Percentiles rank a stretch among this genome's conserved stretches.
These are phyloP conservation scores for Catharus bicknelli DNA, from an alignment of 2,113 vertebrate genomes.

Conservation along the genomic window DNA sequence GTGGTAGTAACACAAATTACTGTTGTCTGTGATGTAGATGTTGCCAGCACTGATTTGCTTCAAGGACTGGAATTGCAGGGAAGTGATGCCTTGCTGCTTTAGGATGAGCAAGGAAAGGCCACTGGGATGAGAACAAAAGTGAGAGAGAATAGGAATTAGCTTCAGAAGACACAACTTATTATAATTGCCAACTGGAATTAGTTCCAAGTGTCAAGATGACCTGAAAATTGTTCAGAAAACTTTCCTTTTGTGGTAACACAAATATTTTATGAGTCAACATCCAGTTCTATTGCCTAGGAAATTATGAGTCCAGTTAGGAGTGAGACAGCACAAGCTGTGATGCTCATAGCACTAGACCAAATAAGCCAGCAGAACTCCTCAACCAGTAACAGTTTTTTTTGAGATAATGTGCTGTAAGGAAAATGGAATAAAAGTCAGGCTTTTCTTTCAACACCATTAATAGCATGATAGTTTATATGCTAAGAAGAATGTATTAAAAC, in stretches of 20 bases:
- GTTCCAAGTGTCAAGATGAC: not conserved
- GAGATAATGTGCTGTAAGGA: not conserved
- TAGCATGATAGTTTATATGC: not conserved
- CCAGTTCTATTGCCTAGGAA: not conserved
- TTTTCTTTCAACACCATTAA: not conserved
- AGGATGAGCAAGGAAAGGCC: slow-evolving; percentile 96
- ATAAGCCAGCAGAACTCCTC: not conserved
- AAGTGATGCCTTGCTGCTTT: slow-evolving; percentile 93
- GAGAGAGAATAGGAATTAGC: not conserved
- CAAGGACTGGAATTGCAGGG: slow-evolving; percentile 92
- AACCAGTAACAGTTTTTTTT: not conserved
- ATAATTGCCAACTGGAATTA: not conserved
- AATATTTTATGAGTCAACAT: not conserved
- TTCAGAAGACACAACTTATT: not conserved
- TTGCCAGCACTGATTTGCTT: slow-evolving; percentile 96
- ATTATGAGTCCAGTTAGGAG: not conserved
- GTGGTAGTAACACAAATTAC: slow-evolving; percentile 92
- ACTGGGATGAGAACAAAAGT: slow-evolving; percentile 64
- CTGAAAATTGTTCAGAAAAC: not conserved
- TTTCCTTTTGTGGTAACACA: not conserved
- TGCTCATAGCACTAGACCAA: not conserved
- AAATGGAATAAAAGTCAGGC: not conserved
- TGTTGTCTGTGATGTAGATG: slow-evolving; percentile 95
- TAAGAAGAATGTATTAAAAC: not conserved
- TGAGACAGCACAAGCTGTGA: not conserved